Percentiles rank a stretch among this genome's conserved stretches.
Evolutionary conservation across 2,113 vertebrate genomes (phyloP).

Genomic region (Deroptyus accipitrinus): DNA sequence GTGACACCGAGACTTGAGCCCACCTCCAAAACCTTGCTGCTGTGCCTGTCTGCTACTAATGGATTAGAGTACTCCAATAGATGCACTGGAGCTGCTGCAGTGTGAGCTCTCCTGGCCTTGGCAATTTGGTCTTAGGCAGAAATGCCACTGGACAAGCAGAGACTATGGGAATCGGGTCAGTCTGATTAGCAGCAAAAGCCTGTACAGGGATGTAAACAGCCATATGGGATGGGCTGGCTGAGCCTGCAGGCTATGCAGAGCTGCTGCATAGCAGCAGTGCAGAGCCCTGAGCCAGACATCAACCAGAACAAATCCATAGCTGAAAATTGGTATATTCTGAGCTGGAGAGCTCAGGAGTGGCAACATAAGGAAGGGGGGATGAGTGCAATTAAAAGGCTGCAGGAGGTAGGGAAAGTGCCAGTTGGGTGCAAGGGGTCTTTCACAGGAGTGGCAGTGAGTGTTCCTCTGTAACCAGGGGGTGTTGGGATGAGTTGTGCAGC

Average conservation of each 20-base stretch:
- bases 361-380: background rate
- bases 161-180: conserved; percentile 14
- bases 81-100: background rate
- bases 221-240: background rate
- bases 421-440: background rate
- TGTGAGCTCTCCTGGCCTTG: background rate
- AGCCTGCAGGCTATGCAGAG: background rate
- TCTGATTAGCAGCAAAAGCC: background rate
- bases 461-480: background rate
- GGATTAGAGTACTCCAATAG: background rate
- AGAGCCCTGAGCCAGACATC: background rate
- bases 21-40: rapidly evolving
- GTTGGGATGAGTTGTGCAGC: background rate
- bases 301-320: background rate
- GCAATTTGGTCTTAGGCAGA: background rate
- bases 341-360: background rate
- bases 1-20: background rate
- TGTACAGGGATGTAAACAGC: background rate
- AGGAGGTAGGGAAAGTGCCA: background rate
- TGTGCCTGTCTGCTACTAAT: background rate
- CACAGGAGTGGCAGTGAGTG: rapidly evolving
- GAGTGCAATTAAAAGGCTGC: background rate
- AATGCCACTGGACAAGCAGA: background rate
- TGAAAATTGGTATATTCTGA: background rate
- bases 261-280: background rate